Conservation (phyloP, 2,888 invertebrate genomes). For the Drosophila bunnanda region DNA sequence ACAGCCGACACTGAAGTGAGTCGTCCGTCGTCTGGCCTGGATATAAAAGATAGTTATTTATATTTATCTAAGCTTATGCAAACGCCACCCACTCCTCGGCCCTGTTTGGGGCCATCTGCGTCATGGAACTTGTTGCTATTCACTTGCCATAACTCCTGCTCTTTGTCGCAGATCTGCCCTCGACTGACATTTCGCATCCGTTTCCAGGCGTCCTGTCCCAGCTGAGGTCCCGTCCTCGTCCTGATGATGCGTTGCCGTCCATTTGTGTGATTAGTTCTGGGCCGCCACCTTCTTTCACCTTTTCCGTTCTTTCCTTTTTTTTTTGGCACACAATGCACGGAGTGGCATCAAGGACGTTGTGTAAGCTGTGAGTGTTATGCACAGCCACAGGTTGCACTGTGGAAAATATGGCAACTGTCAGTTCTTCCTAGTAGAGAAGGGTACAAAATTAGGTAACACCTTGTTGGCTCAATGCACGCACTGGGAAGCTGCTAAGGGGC, state of each 20-base stretch:
- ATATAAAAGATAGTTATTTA: conserved; percentile 11
- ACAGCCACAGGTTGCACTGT: conserved; percentile 13
- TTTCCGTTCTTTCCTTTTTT: conserved; percentile 16
- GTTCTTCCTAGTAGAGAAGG: background rate
- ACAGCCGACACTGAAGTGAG: conserved; percentile 29
- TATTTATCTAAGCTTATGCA: conserved; percentile 66
- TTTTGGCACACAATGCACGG: conserved; percentile 58
- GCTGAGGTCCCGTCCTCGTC: conserved; percentile 48
- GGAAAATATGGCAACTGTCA: background rate
- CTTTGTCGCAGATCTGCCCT: conserved; percentile 30
- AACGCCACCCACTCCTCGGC: conserved; percentile 27
- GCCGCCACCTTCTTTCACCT: conserved; percentile 11
- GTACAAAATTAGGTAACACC: background rate
- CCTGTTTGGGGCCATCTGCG: conserved; percentile 50
- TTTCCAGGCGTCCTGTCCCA: conserved; percentile 18
- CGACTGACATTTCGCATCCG: conserved; percentile 39
- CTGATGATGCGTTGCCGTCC: conserved; percentile 51
- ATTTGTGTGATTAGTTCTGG: conserved; percentile 71
- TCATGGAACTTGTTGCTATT: conserved; percentile 47
- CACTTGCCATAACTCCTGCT: conserved; percentile 45
- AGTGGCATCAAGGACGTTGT: conserved; percentile 57
- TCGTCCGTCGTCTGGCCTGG: conserved; percentile 31
- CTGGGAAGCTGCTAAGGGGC: background rate
- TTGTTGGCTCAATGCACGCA: conserved; percentile 24
- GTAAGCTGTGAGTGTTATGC: conserved; percentile 36